These are phyloP conservation scores for Lithosia quadra DNA, from an alignment of 2,888 invertebrate species.

Conservation along the genomic window DNA sequence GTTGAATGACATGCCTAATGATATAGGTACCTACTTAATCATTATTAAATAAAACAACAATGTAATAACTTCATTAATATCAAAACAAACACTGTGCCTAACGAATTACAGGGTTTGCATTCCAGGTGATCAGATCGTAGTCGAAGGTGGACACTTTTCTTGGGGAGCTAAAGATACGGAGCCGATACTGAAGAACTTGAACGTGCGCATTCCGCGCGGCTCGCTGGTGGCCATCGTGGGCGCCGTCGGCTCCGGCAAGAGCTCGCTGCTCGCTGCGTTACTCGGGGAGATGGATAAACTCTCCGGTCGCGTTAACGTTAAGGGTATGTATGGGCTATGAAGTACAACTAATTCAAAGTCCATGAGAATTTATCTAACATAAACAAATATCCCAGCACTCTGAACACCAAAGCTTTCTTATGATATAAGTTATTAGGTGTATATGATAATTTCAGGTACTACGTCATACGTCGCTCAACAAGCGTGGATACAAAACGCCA, in stretches of 20 bases:
- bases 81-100: neutral
- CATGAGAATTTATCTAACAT: neutral
- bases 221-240: slow-evolving; percentile 95
- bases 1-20: neutral
- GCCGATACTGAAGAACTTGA: slow-evolving; percentile 91
- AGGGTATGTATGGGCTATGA: slow-evolving; percentile 1
- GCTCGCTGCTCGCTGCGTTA: slow-evolving; percentile 94
- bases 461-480: slow-evolving; percentile 97
- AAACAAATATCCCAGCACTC: neutral
- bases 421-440: neutral
- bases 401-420: no score
- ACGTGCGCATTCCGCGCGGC: slow-evolving; percentile 89
- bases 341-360: neutral
- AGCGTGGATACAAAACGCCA: slow-evolving; percentile 99
- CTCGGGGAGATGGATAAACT: slow-evolving; percentile 96
- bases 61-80: neutral
- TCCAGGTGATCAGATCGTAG: slow-evolving; percentile 91
- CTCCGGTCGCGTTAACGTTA: slow-evolving; percentile 92
- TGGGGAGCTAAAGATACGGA: slow-evolving; percentile 94
- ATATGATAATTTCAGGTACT: slow-evolving; percentile 56
- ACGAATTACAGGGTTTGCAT: slow-evolving; percentile 22
- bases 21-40: neutral
- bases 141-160: slow-evolving; percentile 95
- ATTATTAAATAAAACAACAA: neutral
- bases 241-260: slow-evolving; percentile 95